Evolutionary conservation across 1,140 invertebrate species (phyloP).

Genomic region (Dryas iulia): DNA sequence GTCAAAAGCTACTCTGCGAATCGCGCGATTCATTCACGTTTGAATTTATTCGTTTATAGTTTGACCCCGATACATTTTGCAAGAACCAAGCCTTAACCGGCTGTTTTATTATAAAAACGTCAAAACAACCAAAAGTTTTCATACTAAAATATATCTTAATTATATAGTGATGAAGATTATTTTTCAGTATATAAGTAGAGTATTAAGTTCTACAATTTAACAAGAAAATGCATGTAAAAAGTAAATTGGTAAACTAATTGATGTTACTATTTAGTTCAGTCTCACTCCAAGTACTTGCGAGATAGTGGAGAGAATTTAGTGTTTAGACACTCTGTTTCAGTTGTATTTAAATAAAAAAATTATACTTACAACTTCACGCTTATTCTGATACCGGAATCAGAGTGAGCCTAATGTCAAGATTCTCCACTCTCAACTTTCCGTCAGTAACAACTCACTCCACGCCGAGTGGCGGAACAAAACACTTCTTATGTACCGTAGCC

Average conservation of each 20-base stretch:
- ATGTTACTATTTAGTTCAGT: background rate
- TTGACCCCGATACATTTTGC: slow-evolving; percentile 54
- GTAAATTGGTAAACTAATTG: background rate
- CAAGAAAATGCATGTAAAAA: background rate
- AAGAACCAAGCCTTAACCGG: slow-evolving; percentile 38
- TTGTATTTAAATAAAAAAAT: too few species aligned
- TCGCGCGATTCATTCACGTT: slow-evolving; percentile 41
- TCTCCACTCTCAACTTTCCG: too few species aligned
- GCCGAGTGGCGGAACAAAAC: too few species aligned
- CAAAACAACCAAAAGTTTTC: background rate
- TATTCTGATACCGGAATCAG: too few species aligned
- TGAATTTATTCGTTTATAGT: slow-evolving; percentile 45
- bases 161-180: background rate
- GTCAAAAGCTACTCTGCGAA: slow-evolving; percentile 20
- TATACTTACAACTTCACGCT: too few species aligned
- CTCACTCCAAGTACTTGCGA: too few species aligned
- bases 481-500: too few species aligned
- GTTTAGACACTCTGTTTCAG: background rate
- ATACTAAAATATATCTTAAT: slow-evolving; percentile 15
- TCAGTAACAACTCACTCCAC: too few species aligned
- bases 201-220: background rate
- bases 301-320: background rate
- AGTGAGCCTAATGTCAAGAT: too few species aligned
- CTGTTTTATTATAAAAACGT: slow-evolving; percentile 5
- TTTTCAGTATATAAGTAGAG: background rate